phyloP scores from a whole-genome alignment of 2,888 invertebrate genomes.

The Tortrix viridana region DNA sequence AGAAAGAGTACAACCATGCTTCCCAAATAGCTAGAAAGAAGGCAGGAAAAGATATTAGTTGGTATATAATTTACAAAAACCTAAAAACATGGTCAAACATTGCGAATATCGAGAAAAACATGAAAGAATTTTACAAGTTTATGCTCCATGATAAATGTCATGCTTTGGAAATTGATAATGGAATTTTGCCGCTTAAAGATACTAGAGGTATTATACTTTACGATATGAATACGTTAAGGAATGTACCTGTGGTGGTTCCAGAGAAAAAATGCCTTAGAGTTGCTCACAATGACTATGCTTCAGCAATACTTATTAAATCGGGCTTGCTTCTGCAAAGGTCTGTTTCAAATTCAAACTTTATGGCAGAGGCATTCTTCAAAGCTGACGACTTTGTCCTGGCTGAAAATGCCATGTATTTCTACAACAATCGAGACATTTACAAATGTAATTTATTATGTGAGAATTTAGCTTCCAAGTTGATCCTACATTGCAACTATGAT shows the following conservation, averaged over 20 bases:
- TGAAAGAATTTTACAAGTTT: conserved; percentile 66
- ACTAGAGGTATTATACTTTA: conserved; percentile 62
- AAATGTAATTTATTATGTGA: conserved; percentile 55
- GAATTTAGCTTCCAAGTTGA: conserved; percentile 54
- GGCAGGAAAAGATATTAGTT: conserved; percentile 57
- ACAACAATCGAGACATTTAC: conserved; percentile 59
- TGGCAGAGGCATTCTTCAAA: conserved; percentile 61
- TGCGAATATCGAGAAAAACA: conserved; percentile 47
- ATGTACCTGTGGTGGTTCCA: conserved; percentile 64
- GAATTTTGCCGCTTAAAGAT: conserved; percentile 65
- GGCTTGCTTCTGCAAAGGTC: conserved; percentile 62
- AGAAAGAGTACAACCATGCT: conserved; percentile 57
- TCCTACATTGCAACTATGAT: conserved; percentile 60
- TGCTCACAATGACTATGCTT: conserved; percentile 59
- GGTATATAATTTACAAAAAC: conserved; percentile 71
- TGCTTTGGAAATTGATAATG: conserved; percentile 59
- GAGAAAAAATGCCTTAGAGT: conserved; percentile 64
- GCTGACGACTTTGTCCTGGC: conserved; percentile 65
- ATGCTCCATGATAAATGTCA: conserved; percentile 61
- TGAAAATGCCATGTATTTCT: conserved; percentile 57
- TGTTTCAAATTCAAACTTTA: conserved; percentile 48
- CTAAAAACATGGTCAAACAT: conserved; percentile 61
- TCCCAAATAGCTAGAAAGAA: conserved; percentile 68
- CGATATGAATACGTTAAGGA: conserved; percentile 61
- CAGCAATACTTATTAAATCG: conserved; percentile 60